Conservation (phyloP, 2,797 vertebrate species). For the Molossus alvarezi region DNA sequence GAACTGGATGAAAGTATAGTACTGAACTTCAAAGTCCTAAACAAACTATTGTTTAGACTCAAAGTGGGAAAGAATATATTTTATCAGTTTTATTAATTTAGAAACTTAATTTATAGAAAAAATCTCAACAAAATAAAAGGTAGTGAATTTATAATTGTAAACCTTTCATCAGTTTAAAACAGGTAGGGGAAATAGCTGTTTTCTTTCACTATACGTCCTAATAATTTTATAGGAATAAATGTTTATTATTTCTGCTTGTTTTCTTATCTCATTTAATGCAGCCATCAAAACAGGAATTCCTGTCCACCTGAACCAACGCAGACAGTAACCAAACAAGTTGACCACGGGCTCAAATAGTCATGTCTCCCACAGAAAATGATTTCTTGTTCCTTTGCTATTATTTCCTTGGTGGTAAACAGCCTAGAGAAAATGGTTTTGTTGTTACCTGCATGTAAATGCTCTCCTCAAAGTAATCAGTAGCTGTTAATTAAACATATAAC, state of each 20-base stretch:
- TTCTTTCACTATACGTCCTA: slow-evolving; percentile 69
- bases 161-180: slow-evolving; percentile 72
- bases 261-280: slow-evolving; percentile 72
- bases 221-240: slow-evolving; percentile 71
- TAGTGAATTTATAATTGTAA: slow-evolving; percentile 47
- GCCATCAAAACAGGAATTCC: slow-evolving; percentile 78
- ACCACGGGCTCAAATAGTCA: neutral
- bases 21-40: slow-evolving; percentile 3
- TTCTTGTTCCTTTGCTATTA: slow-evolving; percentile 52
- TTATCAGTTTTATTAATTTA: slow-evolving; percentile 67
- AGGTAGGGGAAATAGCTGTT: slow-evolving; percentile 74
- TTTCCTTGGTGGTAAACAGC: slow-evolving; percentile 65
- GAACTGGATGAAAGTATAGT: neutral
- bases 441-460: slow-evolving; percentile 37
- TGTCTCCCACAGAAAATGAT: slow-evolving; percentile 36
- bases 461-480: slow-evolving; percentile 33
- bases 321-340: slow-evolving; percentile 64
- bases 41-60: slow-evolving; percentile 9
- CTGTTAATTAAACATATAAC: slow-evolving; percentile 49
- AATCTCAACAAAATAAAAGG: slow-evolving; percentile 68
- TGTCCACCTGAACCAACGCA: slow-evolving; percentile 71
- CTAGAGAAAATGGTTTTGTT: slow-evolving; percentile 53
- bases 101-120: slow-evolving; percentile 21
- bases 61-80: slow-evolving; percentile 53
- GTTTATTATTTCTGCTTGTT: slow-evolving; percentile 74